Conservation (phyloP, 2,888 invertebrate genomes). For the Ellobium chinense region DNA sequence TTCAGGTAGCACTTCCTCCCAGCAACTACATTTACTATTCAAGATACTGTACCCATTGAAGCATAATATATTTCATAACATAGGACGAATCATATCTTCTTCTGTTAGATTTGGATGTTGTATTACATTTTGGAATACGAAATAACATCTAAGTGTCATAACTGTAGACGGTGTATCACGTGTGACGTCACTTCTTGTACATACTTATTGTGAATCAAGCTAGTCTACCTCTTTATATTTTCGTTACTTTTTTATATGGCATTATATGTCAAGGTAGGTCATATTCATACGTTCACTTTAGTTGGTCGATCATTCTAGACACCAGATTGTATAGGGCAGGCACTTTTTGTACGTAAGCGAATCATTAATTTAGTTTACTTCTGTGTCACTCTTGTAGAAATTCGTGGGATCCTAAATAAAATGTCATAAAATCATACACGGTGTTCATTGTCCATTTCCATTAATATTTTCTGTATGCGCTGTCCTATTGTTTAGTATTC, state of each 20-base stretch:
- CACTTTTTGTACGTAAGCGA: constrained; percentile 11
- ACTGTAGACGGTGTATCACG: too few species aligned
- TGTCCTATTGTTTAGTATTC: too few species aligned
- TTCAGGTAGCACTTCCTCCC: too few species aligned
- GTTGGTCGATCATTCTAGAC: not conserved
- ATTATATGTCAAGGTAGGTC: not conserved
- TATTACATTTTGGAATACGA: too few species aligned
- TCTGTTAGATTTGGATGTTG: too few species aligned
- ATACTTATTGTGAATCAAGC: constrained; percentile 1
- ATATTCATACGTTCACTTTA: not conserved
- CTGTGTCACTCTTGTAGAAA: constrained; percentile 16
- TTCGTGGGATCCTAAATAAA: constrained; percentile 9
- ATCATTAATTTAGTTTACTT: constrained; percentile 6
- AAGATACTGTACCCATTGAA: too few species aligned
- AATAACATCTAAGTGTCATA: too few species aligned
- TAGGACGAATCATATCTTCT: too few species aligned
- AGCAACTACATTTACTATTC: too few species aligned
- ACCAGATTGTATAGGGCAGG: not conserved
- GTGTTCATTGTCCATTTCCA: too few species aligned
- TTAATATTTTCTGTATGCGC: too few species aligned
- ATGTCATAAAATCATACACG: not conserved
- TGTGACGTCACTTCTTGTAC: not conserved
- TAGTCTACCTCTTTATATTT: constrained; percentile 21
- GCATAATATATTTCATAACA: too few species aligned
- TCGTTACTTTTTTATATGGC: not conserved